phyloP scores from a whole-genome alignment of 2,888 invertebrate species.

The Dolomedes plantarius region DNA sequence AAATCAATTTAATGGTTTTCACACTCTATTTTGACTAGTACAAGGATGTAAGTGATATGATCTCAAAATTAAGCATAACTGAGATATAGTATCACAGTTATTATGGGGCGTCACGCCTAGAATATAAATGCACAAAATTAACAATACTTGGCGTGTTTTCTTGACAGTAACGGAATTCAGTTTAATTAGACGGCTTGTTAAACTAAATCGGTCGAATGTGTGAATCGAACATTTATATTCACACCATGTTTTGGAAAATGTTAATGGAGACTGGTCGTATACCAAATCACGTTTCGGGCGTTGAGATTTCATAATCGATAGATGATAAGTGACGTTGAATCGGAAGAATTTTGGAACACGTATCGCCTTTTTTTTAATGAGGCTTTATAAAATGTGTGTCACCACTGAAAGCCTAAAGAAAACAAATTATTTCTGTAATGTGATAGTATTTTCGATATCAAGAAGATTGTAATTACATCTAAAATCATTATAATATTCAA shows the following conservation, averaged over 20 bases:
- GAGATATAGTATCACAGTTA: too few relatives aligned
- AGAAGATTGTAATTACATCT: too few relatives aligned
- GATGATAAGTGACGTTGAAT: not conserved
- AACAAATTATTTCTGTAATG: too few relatives aligned
- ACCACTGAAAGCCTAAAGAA: too few relatives aligned
- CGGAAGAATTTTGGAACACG: not conserved
- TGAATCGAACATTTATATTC: not conserved
- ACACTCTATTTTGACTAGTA: too few relatives aligned
- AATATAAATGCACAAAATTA: too few relatives aligned
- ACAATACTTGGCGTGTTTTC: not conserved
- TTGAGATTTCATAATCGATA: not conserved
- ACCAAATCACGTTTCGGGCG: not conserved
- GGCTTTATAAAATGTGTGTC: not conserved
- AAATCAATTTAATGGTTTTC: too few relatives aligned
- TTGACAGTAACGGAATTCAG: not conserved
- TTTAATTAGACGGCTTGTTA: not conserved
- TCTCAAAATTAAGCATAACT: too few relatives aligned
- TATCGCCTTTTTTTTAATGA: not conserved
- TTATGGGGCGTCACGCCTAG: too few relatives aligned
- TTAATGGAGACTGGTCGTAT: not conserved
- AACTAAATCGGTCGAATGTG: not conserved
- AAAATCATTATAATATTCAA: too few relatives aligned
- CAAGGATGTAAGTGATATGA: too few relatives aligned
- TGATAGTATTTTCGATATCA: too few relatives aligned
- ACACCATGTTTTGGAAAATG: not conserved